Percentiles rank a stretch among this genome's conserved stretches.
Conservation (phyloP, 1,140 invertebrate genomes). For the Pygmarrhopalites habei region DNA sequence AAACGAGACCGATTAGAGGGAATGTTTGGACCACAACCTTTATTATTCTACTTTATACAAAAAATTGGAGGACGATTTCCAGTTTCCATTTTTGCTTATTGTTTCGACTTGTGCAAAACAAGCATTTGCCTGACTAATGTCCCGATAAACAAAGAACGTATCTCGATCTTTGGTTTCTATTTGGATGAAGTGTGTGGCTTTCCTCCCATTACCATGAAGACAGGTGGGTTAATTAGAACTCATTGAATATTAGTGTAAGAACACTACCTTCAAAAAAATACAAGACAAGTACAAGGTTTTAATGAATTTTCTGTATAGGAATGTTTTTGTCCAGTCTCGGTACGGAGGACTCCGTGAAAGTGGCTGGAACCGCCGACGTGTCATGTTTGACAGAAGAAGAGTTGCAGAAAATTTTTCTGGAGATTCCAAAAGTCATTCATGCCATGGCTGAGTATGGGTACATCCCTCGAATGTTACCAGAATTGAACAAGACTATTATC, state of each 20-base stretch:
- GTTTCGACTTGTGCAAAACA: no score
- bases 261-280: no score
- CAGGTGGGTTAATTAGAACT: background rate
- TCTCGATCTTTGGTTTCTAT: background rate
- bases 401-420: background rate
- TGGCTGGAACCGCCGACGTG: background rate
- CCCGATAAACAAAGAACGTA: background rate
- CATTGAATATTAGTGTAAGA: background rate
- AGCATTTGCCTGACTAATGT: constrained; percentile 13
- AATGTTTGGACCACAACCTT: constrained; percentile 5
- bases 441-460: background rate
- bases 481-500: no score
- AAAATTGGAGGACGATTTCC: no score
- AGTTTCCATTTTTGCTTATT: no score
- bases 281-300: no score
- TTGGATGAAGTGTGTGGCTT: background rate
- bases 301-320: no score
- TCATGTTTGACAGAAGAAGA: constrained; percentile 14
- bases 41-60: constrained; percentile 7
- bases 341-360: background rate
- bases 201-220: constrained; percentile 1
- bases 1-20: background rate
- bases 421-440: constrained; percentile 12
- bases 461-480: background rate
- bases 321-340: constrained; percentile 3